Percentiles rank a stretch among this genome's conserved stretches.
Evolutionary conservation across 2,797 vertebrate species (phyloP).

Genomic region (Pogoniulus pusillus): DNA sequence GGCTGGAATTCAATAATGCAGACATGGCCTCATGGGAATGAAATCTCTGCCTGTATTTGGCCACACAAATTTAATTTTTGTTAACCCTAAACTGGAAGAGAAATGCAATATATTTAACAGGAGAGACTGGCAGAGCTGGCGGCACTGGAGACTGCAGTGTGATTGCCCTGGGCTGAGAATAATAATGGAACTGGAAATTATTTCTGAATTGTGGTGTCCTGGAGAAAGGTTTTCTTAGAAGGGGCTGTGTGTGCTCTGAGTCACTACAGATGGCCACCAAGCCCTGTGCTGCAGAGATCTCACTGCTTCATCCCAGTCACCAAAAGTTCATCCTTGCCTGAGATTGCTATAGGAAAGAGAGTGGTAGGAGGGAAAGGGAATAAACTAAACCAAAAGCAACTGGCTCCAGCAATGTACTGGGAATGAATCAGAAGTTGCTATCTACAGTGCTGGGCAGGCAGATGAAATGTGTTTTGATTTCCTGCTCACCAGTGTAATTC

Average conservation of each 20-base stretch:
- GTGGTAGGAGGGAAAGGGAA: background rate
- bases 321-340: background rate
- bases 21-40: conserved; percentile 40
- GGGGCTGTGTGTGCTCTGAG: background rate
- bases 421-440: background rate
- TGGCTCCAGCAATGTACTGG: background rate
- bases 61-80: conserved; percentile 29
- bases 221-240: conserved; percentile 6
- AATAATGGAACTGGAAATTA: conserved; percentile 51
- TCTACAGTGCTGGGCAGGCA: background rate
- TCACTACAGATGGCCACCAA: background rate
- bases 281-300: background rate
- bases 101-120: background rate
- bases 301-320: background rate
- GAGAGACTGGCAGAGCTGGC: background rate
- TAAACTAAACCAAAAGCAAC: background rate
- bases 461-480: background rate
- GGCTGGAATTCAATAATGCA: conserved; percentile 22
- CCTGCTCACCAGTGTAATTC: background rate
- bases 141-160: background rate
- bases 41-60: conserved; percentile 53
- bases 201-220: conserved; percentile 39
- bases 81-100: conserved; percentile 42
- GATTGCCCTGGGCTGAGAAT: conserved; percentile 38
- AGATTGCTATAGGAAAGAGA: background rate